A percentile compares a stretch with the other conserved stretches of the same genome.
Conservation (phyloP, 2,888 invertebrate genomes). For the Caprella mutica region DNA sequence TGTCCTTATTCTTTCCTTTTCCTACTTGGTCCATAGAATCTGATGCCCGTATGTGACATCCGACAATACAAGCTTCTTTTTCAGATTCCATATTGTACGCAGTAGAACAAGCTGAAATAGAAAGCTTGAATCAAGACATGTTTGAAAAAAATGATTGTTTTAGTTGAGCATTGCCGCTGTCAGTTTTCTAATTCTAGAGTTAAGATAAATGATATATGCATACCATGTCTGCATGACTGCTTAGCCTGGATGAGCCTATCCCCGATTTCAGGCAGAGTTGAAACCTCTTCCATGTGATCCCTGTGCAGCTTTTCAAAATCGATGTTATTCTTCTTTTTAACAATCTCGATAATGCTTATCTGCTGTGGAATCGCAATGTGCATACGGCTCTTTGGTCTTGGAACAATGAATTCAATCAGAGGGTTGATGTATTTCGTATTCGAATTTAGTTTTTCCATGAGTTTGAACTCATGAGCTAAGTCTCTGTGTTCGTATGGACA, state of each 20-base stretch:
- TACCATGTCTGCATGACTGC: constrained; percentile 31
- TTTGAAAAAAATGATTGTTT: background rate
- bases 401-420: background rate
- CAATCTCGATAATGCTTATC: constrained; percentile 1
- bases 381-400: background rate
- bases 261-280: background rate
- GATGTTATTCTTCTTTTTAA: constrained; percentile 10
- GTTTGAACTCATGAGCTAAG: background rate
- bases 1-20: background rate
- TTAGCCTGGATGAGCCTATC: constrained; percentile 28
- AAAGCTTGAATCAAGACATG: background rate
- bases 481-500: background rate
- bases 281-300: constrained; percentile 1
- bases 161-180: background rate
- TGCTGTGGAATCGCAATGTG: background rate
- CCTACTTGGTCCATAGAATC: constrained; percentile 9
- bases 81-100: constrained; percentile 22
- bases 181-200: background rate
- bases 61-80: constrained; percentile 28
- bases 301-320: constrained; percentile 9
- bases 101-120: constrained; percentile 18
- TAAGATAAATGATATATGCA: constrained; percentile 5
- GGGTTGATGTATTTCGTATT: background rate
- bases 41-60: constrained; percentile 26
- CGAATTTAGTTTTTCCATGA: background rate